Conservation (phyloP, 2,113 vertebrate species). For the Chaetodon auriga region DNA sequence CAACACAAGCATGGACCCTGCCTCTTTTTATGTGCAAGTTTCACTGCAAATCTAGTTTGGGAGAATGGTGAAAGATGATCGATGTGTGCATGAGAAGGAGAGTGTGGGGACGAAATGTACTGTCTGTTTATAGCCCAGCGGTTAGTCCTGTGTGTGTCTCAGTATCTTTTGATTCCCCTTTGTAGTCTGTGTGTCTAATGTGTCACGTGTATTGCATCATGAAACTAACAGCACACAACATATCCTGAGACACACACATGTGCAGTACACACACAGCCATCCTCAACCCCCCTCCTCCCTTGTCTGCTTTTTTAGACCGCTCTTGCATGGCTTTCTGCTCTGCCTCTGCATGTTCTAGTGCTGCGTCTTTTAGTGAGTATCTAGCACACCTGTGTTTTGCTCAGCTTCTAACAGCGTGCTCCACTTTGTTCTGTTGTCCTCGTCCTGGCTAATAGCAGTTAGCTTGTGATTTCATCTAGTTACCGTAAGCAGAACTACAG, state of each 20-base stretch:
- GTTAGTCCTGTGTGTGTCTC: constrained; percentile 74
- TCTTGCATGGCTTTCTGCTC: constrained; percentile 64
- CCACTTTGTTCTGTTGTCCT: constrained; percentile 20
- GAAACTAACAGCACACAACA: constrained; percentile 63
- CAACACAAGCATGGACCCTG: constrained; percentile 60
- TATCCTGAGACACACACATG: constrained; percentile 78
- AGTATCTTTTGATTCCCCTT: constrained; percentile 53
- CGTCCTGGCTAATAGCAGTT: constrained; percentile 12
- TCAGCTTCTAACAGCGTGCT: constrained; percentile 28
- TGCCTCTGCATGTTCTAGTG: constrained; percentile 66
- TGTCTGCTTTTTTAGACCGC: constrained; percentile 56
- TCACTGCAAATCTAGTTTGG: constrained; percentile 37
- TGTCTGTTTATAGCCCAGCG: constrained; percentile 34
- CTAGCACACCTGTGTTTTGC: constrained; percentile 24
- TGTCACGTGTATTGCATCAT: constrained; percentile 49
- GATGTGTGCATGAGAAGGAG: constrained; percentile 59
- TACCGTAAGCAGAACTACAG: constrained; percentile 9
- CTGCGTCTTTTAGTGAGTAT: constrained; percentile 49
- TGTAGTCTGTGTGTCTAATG: constrained; percentile 48
- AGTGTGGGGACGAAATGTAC: constrained; percentile 27
- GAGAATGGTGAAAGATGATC: constrained; percentile 15
- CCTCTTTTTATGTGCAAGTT: constrained; percentile 52
- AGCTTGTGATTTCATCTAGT: constrained; percentile 26
- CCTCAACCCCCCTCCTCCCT: constrained; percentile 40
- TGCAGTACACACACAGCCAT: constrained; percentile 65